phyloP scores from a whole-genome alignment of 2,797 vertebrate genomes.

The Distichodus sexfasciatus region DNA sequence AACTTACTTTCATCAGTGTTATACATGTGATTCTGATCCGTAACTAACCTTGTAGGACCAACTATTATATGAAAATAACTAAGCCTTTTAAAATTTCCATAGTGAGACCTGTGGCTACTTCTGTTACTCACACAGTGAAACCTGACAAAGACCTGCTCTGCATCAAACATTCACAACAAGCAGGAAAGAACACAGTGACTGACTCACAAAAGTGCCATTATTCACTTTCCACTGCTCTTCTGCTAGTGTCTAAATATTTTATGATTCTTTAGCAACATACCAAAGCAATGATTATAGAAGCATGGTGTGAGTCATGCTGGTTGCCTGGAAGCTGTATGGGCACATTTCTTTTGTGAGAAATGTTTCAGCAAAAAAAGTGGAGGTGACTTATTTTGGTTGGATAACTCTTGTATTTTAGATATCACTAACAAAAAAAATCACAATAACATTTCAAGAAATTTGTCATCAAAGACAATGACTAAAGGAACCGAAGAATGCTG shows the following conservation, averaged over 20 bases:
- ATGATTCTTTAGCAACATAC: background rate
- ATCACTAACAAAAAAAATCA: background rate
- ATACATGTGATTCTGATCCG: background rate
- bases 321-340: constrained; percentile 5
- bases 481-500: too few species aligned
- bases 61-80: background rate
- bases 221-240: background rate
- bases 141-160: too few species aligned
- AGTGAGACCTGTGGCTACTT: background rate
- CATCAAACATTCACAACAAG: background rate
- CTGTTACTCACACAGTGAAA: too few species aligned
- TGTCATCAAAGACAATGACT: too few species aligned
- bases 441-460: too few species aligned
- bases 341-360: background rate
- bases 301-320: constrained; percentile 22
- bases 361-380: constrained; percentile 1
- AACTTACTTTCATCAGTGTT: background rate
- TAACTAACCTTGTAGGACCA: background rate
- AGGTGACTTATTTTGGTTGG: background rate
- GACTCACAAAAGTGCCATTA: background rate
- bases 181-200: background rate
- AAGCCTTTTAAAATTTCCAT: background rate
- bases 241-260: constrained; percentile 3
- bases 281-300: constrained; percentile 9
- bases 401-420: background rate